Conservation (phyloP, 1,140 invertebrate species). For the Steinernema khuongi region DNA sequence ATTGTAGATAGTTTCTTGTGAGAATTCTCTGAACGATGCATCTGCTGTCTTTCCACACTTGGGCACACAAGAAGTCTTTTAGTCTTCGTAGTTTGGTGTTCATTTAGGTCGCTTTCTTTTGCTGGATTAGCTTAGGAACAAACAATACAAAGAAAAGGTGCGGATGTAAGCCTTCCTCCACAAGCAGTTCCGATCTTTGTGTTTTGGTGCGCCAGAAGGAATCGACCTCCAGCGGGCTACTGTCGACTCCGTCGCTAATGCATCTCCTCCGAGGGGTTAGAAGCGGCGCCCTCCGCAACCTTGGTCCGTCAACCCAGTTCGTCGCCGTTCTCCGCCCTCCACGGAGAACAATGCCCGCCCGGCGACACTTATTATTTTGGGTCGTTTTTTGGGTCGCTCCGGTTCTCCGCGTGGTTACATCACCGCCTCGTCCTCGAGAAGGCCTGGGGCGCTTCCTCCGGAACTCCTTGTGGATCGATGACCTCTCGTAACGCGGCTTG, state of each 20-base stretch:
- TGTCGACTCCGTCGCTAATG: neutral
- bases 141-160: no score
- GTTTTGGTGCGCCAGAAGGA: neutral
- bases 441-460: neutral
- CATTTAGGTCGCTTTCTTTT: no score
- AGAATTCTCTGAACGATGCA: no score
- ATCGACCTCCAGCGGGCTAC: neutral
- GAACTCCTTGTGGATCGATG: no score
- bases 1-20: no score
- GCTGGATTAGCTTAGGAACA: no score
- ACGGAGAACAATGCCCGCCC: neutral
- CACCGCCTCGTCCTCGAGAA: neutral
- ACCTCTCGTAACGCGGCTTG: no score
- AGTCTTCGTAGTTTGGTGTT: no score
- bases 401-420: neutral
- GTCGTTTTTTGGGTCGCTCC: neutral
- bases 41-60: no score
- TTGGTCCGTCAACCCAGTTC: neutral
- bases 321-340: neutral
- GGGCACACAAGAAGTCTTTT: no score
- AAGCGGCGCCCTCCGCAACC: neutral
- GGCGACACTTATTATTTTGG: conserved; percentile 10
- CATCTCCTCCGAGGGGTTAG: neutral
- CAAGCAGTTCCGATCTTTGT: no score
- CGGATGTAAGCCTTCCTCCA: no score